phyloP scores from a whole-genome alignment of 2,113 vertebrate species.

The Melozone crissalis region DNA sequence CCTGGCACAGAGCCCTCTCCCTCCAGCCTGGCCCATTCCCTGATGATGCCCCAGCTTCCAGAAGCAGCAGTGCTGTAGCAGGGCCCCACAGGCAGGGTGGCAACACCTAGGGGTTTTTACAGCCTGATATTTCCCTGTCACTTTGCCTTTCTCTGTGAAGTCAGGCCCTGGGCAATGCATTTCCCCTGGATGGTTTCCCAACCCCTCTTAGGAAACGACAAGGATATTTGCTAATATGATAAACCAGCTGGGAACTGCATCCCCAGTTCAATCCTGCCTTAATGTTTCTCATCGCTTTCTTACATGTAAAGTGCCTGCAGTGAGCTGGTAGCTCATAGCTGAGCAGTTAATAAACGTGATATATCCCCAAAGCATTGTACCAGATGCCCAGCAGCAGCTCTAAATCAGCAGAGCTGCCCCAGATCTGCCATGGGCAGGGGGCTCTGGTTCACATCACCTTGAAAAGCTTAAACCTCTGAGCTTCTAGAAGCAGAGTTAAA shows the following conservation, averaged over 20 bases:
- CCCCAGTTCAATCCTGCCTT: neutral
- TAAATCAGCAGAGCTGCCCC: neutral
- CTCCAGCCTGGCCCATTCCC: neutral
- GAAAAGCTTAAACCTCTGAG: neutral
- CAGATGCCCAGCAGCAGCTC: neutral
- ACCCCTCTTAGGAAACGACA: neutral
- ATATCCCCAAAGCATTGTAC: neutral
- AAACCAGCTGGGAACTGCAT: neutral
- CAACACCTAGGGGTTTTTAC: neutral
- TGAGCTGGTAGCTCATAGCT: neutral
- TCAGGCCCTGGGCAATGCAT: neutral
- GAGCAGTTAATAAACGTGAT: neutral
- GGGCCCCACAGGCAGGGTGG: neutral
- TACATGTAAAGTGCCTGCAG: neutral
- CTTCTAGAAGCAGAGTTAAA: neutral
- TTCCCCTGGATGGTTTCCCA: slow-evolving; percentile 1
- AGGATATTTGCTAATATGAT: neutral
- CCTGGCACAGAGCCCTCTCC: neutral
- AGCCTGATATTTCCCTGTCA: neutral
- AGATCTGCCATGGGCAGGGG: rapidly evolving
- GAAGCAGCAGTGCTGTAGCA: neutral
- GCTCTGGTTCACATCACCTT: neutral
- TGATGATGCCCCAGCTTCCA: neutral
- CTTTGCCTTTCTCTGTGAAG: neutral
- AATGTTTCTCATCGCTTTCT: neutral